A percentile compares a stretch with the other conserved stretches of the same genome.
Evolutionary conservation across 1,140 invertebrate genomes (phyloP).

Genomic region (Drosophila pseudoobscura): DNA sequence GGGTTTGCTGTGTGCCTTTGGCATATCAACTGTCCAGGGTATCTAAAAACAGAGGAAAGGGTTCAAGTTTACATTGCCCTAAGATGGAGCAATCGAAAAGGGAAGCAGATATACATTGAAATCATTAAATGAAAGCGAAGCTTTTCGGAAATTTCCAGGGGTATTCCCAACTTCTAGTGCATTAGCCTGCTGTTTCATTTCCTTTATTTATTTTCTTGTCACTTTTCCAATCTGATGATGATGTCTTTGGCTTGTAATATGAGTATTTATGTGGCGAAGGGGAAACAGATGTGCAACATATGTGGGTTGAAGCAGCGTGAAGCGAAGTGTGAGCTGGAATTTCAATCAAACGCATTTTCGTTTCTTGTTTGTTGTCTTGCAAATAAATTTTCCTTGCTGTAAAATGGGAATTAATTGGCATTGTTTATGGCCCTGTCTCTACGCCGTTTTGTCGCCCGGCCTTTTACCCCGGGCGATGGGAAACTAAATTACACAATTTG

Average conservation of each 20-base stretch:
- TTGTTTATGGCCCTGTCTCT: constrained; percentile 16
- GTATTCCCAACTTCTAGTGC: too few species aligned
- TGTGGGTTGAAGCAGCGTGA: too few species aligned
- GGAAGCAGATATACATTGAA: too few species aligned
- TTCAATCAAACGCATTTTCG: constrained; percentile 4
- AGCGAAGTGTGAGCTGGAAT: background rate
- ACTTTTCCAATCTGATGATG: constrained; percentile 10
- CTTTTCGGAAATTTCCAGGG: too few species aligned
- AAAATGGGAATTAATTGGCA: constrained; percentile 51
- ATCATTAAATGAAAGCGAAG: too few species aligned
- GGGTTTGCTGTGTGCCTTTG: background rate
- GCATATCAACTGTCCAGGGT: background rate
- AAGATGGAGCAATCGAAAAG: too few species aligned
- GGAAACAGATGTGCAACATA: background rate
- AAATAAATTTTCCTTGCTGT: constrained; percentile 45
- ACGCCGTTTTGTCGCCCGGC: too few species aligned
- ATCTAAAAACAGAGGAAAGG: too few species aligned
- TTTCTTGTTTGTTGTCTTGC: background rate
- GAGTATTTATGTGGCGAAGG: background rate
- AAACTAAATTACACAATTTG: constrained; percentile 25
- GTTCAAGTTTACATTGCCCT: too few species aligned
- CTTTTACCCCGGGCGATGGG: background rate
- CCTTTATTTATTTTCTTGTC: background rate
- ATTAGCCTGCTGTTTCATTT: background rate
- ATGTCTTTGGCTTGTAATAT: constrained; percentile 15